Percentiles rank a stretch among this genome's conserved stretches.
These are phyloP conservation scores for Formicarius rufipectus DNA, from an alignment of 2,113 vertebrate genomes.

Conservation along the genomic window DNA sequence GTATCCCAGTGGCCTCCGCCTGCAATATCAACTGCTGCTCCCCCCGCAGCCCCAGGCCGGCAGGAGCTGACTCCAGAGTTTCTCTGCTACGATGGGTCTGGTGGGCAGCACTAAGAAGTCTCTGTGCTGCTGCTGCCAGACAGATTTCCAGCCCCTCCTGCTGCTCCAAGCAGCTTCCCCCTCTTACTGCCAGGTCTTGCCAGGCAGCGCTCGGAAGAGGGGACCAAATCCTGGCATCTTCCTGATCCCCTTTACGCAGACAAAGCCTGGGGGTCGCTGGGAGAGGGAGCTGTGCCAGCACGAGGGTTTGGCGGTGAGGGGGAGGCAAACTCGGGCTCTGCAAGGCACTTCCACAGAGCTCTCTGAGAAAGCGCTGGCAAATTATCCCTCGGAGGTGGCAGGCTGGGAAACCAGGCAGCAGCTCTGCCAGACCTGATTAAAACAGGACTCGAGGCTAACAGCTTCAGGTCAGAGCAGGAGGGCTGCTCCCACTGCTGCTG, in stretches of 20 bases:
- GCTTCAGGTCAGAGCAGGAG: slow-evolving; percentile 8
- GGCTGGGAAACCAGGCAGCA: not conserved
- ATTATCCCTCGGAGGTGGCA: slow-evolving; percentile 3
- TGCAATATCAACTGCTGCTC: slow-evolving; percentile 81
- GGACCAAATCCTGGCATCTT: not conserved
- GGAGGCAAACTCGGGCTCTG: not conserved
- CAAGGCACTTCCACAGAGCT: not conserved
- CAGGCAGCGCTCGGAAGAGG: not conserved
- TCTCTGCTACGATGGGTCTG: slow-evolving; percentile 55
- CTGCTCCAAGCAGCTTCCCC: not conserved
- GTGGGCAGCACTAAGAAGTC: slow-evolving; percentile 55
- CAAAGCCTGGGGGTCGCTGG: not conserved
- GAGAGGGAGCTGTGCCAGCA: not conserved
- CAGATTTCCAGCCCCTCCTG: slow-evolving; percentile 21
- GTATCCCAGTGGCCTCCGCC: slow-evolving; percentile 78
- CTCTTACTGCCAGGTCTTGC: not conserved
- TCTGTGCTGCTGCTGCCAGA: slow-evolving; percentile 33
- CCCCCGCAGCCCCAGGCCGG: slow-evolving; percentile 43
- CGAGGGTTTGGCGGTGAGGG: not conserved
- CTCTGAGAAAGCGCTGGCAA: not conserved
- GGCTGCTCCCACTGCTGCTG: not conserved
- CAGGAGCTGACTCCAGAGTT: slow-evolving; percentile 72
- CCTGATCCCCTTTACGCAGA: not conserved
- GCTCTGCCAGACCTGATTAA: slow-evolving; percentile 46
- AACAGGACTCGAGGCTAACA: not conserved